A percentile compares a stretch with the other conserved stretches of the same genome.
phyloP scores from a whole-genome alignment of 2,888 invertebrate genomes.

The Aromia moschata region DNA sequence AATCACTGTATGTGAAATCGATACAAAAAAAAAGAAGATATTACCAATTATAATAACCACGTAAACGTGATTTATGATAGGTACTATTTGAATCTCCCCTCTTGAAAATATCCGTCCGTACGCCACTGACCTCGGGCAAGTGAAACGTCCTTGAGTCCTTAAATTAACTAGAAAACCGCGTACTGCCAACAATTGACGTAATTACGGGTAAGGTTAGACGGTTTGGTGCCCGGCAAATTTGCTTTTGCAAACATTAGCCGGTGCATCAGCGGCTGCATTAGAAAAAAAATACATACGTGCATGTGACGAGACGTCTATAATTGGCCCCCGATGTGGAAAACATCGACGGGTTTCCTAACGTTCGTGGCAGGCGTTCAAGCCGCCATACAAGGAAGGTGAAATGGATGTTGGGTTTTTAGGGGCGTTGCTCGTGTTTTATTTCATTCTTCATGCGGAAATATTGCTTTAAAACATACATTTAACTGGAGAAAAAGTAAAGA shows the following conservation, averaged over 20 bases:
- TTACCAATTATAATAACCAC: too few relatives aligned
- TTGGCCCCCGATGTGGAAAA: not conserved
- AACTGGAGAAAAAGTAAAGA: too few relatives aligned
- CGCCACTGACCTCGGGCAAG: constrained; percentile 14
- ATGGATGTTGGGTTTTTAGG: too few relatives aligned
- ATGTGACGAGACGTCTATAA: not conserved
- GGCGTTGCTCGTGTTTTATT: too few relatives aligned
- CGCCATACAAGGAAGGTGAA: not conserved
- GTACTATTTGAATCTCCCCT: constrained; percentile 1
- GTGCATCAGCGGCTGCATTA: not conserved
- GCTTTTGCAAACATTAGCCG: constrained; percentile 15
- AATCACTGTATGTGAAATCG: too few relatives aligned
- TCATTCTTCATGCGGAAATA: too few relatives aligned
- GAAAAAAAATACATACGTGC: constrained; percentile 10
- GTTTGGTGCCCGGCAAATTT: constrained; percentile 43
- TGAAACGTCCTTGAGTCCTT: constrained; percentile 23
- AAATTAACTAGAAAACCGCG: constrained; percentile 30
- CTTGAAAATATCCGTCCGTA: constrained; percentile 4
- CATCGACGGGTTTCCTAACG: constrained; percentile 1
- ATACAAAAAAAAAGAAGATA: too few relatives aligned
- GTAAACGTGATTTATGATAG: too few relatives aligned
- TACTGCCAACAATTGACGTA: constrained; percentile 27
- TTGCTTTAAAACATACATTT: too few relatives aligned
- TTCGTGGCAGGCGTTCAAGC: constrained; percentile 8
- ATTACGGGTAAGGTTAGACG: constrained; percentile 42